These are phyloP conservation scores for Poeciliopsis paucimaculata DNA, from an alignment of 2,797 vertebrate genomes.

Conservation along the genomic window DNA sequence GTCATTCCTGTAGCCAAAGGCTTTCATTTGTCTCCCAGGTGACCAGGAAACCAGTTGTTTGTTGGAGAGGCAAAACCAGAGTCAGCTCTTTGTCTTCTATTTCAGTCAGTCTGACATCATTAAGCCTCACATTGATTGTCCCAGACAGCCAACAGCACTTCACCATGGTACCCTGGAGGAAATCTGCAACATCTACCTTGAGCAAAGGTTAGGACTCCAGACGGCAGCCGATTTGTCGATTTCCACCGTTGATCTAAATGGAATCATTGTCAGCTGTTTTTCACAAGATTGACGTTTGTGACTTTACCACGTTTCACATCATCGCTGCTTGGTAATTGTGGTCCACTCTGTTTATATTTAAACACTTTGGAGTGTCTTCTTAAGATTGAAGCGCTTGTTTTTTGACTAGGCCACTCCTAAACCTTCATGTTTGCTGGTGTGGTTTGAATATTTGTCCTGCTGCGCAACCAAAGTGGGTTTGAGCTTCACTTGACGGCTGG, in stretches of 20 bases:
- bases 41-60: slow-evolving; percentile 25
- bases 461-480: neutral
- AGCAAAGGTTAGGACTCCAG: slow-evolving; percentile 60
- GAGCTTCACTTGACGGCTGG: neutral
- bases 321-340: neutral
- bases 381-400: neutral
- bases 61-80: slow-evolving; percentile 23
- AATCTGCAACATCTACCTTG: slow-evolving; percentile 62
- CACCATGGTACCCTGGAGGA: slow-evolving; percentile 42
- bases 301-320: too few species aligned
- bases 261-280: neutral
- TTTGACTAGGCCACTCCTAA: neutral
- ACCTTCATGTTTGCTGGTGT: neutral
- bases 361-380: neutral
- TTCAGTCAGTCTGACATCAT: slow-evolving; percentile 51
- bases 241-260: neutral
- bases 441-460: neutral
- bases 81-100: slow-evolving; percentile 62
- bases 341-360: neutral
- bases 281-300: neutral
- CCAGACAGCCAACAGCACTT: slow-evolving; percentile 14
- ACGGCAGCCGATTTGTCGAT: neutral
- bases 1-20: neutral
- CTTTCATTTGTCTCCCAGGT: slow-evolving; percentile 47
- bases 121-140: slow-evolving; percentile 33